Percentiles rank a stretch among this genome's conserved stretches.
Conservation (phyloP, 2,113 vertebrate species). For the Paramisgurnus dabryanus region DNA sequence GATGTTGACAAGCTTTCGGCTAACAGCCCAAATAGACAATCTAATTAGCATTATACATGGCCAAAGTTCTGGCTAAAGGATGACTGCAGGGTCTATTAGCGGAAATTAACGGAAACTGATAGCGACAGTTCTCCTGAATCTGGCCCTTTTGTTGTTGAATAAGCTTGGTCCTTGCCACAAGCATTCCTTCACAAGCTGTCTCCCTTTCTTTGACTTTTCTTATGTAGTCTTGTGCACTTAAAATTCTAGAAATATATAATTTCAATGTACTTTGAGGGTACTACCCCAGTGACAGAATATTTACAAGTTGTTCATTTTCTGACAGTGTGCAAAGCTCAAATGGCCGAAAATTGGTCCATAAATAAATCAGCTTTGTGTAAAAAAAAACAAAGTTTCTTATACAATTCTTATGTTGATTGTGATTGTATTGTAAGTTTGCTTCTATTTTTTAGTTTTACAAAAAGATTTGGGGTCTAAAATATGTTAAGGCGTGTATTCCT, state of each 20-base stretch:
- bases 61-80: constrained; percentile 53
- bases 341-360: too few species aligned
- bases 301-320: too few species aligned
- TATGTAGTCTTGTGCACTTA: neutral
- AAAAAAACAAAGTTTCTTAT: too few species aligned
- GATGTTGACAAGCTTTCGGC: constrained; percentile 63
- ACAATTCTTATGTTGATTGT: too few species aligned
- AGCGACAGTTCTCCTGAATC: constrained; percentile 44
- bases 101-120: constrained; percentile 58
- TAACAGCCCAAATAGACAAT: constrained; percentile 67
- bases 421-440: too few species aligned
- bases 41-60: constrained; percentile 69
- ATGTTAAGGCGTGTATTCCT: neutral
- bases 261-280: too few species aligned
- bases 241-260: neutral
- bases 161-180: constrained; percentile 47
- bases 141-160: constrained; percentile 41
- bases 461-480: too few species aligned
- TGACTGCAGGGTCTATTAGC: constrained; percentile 64
- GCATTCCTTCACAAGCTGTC: constrained; percentile 54
- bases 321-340: too few species aligned
- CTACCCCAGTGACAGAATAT: too few species aligned
- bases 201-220: constrained; percentile 8
- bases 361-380: too few species aligned
- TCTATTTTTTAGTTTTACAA: neutral